Evolutionary conservation across 2,888 invertebrate genomes (phyloP).

Genomic region (Spicauda simplicius): DNA sequence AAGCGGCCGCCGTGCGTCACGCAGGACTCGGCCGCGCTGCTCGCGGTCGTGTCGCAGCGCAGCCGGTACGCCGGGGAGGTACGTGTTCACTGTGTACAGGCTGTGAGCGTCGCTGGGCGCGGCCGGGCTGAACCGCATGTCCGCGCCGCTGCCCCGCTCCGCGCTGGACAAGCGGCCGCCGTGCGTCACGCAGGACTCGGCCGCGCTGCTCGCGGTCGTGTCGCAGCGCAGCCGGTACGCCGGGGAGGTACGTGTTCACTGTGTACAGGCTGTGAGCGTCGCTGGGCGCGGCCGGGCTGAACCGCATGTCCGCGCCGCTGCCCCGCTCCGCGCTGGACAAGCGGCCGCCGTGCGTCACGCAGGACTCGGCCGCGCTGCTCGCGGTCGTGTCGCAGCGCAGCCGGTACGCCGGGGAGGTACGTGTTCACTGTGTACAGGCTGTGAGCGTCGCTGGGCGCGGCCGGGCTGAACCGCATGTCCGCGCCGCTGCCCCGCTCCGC

Average conservation of each 20-base stretch:
- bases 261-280: too few species aligned
- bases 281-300: slow-evolving; percentile 91
- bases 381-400: slow-evolving; percentile 93
- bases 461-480: slow-evolving; percentile 87
- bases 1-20: slow-evolving; percentile 94
- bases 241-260: slow-evolving; percentile 93
- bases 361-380: slow-evolving; percentile 94
- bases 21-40: slow-evolving; percentile 94
- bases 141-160: slow-evolving; percentile 85
- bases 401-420: slow-evolving; percentile 94
- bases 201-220: slow-evolving; percentile 93
- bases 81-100: too few species aligned
- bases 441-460: slow-evolving; percentile 92
- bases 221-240: slow-evolving; percentile 94
- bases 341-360: slow-evolving; percentile 93
- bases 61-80: slow-evolving; percentile 96
- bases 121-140: slow-evolving; percentile 88
- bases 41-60: slow-evolving; percentile 93
- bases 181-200: slow-evolving; percentile 95
- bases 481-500: slow-evolving; percentile 87
- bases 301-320: slow-evolving; percentile 85
- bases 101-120: slow-evolving; percentile 93
- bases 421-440: too few species aligned
- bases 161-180: slow-evolving; percentile 92
- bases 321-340: slow-evolving; percentile 90